A percentile compares a stretch with the other conserved stretches of the same genome.
Conservation (phyloP, 2,797 vertebrate species). For the Neosilurus hyrtlii region DNA sequence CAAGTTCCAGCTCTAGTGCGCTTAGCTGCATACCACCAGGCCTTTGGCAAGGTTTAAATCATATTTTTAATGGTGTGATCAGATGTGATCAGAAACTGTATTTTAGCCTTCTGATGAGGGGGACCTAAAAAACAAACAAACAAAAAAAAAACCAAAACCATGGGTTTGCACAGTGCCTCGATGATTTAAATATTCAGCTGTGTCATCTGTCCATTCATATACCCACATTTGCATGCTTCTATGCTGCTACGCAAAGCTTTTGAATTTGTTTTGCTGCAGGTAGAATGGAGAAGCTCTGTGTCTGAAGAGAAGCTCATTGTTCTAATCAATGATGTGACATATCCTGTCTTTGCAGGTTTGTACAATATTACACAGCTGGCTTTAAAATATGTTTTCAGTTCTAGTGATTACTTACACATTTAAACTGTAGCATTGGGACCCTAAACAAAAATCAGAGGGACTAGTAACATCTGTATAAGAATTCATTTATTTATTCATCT, state of each 20-base stretch:
- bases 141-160: no score
- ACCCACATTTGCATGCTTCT: neutral
- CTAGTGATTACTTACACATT: neutral
- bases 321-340: constrained; percentile 69
- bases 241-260: constrained; percentile 1
- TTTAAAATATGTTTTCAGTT: neutral
- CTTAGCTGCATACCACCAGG: constrained; percentile 79
- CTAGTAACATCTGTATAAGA: neutral
- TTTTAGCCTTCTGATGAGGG: neutral
- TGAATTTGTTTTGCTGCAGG: constrained; percentile 58
- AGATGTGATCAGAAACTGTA: neutral
- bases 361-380: neutral
- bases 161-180: neutral
- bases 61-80: neutral
- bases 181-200: neutral
- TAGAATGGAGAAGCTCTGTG: constrained; percentile 74
- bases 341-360: constrained; percentile 69
- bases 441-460: neutral
- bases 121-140: no score
- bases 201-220: neutral
- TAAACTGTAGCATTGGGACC: neutral
- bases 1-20: constrained; percentile 71
- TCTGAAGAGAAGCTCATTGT: constrained; percentile 66
- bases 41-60: constrained; percentile 75
- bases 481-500: neutral